These are phyloP conservation scores for Mohoua ochrocephala DNA, from an alignment of 2,113 vertebrate species.

Conservation along the genomic window DNA sequence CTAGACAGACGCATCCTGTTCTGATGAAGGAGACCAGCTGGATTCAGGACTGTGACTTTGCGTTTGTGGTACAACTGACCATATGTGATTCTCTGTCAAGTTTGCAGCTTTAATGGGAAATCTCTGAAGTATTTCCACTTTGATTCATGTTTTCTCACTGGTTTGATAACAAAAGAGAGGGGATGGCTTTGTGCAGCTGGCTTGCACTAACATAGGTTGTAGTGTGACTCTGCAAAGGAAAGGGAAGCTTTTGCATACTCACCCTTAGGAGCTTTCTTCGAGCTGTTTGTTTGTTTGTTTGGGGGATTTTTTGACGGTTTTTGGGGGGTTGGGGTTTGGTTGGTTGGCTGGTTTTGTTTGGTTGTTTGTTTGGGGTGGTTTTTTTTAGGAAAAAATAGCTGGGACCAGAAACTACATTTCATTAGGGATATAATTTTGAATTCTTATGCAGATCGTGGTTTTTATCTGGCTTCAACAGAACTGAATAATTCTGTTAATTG, in stretches of 20 bases:
- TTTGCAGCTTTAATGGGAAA: background rate
- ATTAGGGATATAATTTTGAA: background rate
- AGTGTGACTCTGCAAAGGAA: background rate
- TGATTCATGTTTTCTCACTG: background rate
- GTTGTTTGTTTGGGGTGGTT: background rate
- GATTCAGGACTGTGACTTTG: background rate
- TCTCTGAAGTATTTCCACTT: background rate
- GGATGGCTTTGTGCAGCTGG: background rate
- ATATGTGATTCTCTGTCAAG: conserved; percentile 12
- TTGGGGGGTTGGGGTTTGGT: background rate
- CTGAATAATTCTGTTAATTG: background rate
- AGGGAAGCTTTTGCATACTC: background rate
- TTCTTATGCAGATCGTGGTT: background rate
- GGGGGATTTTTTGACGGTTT: background rate
- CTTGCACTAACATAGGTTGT: background rate
- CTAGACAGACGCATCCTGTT: background rate
- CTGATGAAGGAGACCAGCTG: background rate
- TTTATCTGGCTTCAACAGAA: conserved; percentile 32
- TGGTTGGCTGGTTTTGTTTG: background rate
- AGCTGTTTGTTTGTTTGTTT: background rate
- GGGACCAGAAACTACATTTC: background rate
- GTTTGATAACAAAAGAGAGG: background rate
- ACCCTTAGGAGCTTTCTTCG: background rate
- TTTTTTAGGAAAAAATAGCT: background rate
- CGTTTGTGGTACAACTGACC: background rate